Evolutionary conservation across 1,140 invertebrate species (phyloP), one percentile per base, ranked within the genome.

Genomic region (Cydia fagiglandana): DNA sequence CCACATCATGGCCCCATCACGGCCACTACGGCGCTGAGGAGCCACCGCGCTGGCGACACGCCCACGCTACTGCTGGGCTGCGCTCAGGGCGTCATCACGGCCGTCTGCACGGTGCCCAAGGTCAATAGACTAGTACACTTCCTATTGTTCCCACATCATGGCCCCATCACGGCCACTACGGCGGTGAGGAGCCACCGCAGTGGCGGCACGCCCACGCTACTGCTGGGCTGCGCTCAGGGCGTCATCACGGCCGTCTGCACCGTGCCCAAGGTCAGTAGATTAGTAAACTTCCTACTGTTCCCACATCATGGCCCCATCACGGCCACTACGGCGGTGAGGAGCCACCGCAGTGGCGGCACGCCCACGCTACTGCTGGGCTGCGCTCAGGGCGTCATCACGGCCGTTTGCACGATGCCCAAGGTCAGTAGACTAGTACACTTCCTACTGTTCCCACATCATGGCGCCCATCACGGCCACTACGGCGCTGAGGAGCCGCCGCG

Each of bases 101-200:
- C 88, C 7, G 81, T 84, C 2, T 84, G 84, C 28, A 74, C 74
- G 3, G 87, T 90, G n/a, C 90, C 88, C 1, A 77, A 78, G 83
- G 88, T 88, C 75, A 41, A 73, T 61, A 4, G 4, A 45, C 41
- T 53, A 17, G 50, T n/a, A 0, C n/a, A 56, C 82, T 93, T 93
- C 80, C 78, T 92, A 73, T 85, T 89, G 88, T 75, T 91, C 92
- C 10, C 92, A 93, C 82, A 85, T 93, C 13, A 86, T 91, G 88
- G 84, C 84, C 75, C 78, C 15, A 78, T 73, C 6, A 84, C 47
- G 1, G 82, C 86, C 47, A 77, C 80, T 73, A 13, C 78, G 4
- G 84, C 84, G 7, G 79, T 87, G 74, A 68, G 75, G 7, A 75
- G 74, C 12, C 50, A 75, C 28, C 76, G 74, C 12, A 38, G 64